Evolutionary conservation across 2,797 vertebrate genomes (phyloP), one percentile per base, ranked within the genome.

Genomic region (Rallus crepitans): DNA sequence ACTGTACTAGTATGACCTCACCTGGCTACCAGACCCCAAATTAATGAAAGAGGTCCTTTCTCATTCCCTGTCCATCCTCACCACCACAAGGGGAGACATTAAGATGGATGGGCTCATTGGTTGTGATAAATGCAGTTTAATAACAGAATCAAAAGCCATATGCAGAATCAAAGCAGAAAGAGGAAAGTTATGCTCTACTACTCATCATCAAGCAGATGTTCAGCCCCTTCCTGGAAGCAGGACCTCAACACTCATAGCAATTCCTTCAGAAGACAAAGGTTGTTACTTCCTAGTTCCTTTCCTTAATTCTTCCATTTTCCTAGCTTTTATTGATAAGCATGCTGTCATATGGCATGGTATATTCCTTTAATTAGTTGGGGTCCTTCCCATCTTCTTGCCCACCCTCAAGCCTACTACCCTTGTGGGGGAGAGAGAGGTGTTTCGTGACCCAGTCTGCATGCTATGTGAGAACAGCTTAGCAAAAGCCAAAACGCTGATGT

Each of bases 361-460:
- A 78, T 37, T 16, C 37, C 16, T 77, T 73, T 33, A 13, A 12
- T 17, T 9, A 17, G 7, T 1, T 61, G 40, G 15, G 5, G 6
- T 12, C 10, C 27, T 27, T 72, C 15, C 9, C 27, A 30, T 18
- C 3, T 23, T 55, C 25, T 59, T 66, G 7, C 3, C 11, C 8
- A 50, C 4, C 5, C 19, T 3, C 5, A 60, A 27, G 24, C 1
- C 12, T 60, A 33, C 27, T 52, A 60, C 18, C 7, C 21, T 45
- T 37, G 8, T 7, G 1, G 1, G 1, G 7, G 21, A 39, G 15
- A 24, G 9, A n/a, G 2, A 6, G 3, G 5, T 30, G 11, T 19
- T 71, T 72, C 8, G 28, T 60, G 30, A n/a, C 7, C 9, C 30
- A 47, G 19, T 5, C 35, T 16, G 35, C n/a, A 20, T 42, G 20